phyloP scores from a whole-genome alignment of 2,797 vertebrate species.

The Manis javanica region DNA sequence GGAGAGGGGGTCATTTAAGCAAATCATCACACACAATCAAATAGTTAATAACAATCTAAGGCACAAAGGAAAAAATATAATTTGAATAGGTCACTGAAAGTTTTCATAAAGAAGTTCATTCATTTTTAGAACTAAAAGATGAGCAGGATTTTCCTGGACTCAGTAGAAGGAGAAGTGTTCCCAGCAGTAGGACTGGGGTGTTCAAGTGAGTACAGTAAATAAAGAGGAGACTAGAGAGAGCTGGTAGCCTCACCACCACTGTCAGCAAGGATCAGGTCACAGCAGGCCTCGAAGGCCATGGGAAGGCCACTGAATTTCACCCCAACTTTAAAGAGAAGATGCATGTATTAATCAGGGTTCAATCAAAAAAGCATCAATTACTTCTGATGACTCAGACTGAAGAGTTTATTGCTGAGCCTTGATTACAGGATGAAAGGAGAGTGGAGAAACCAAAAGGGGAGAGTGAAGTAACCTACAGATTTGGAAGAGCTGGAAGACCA shows the following conservation, averaged over 20 bases:
- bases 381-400: background rate
- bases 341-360: background rate
- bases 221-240: too few relatives aligned
- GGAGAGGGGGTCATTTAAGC: background rate
- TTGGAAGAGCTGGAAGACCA: background rate
- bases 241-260: too few relatives aligned
- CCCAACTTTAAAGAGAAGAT: background rate
- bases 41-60: background rate
- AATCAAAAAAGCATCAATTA: background rate
- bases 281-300: fast-evolving
- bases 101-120: background rate
- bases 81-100: background rate
- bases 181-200: background rate
- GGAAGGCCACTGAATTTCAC: background rate
- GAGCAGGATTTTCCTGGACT: background rate
- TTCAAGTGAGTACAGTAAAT: background rate
- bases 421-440: background rate
- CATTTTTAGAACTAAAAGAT: background rate
- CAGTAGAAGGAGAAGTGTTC: background rate
- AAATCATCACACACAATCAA: background rate
- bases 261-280: background rate
- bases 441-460: background rate
- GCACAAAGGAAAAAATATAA: background rate
- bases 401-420: background rate
- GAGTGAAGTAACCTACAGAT: background rate